Conservation (phyloP, 2,113 vertebrate species). For the Hippocampus barbouri region DNA sequence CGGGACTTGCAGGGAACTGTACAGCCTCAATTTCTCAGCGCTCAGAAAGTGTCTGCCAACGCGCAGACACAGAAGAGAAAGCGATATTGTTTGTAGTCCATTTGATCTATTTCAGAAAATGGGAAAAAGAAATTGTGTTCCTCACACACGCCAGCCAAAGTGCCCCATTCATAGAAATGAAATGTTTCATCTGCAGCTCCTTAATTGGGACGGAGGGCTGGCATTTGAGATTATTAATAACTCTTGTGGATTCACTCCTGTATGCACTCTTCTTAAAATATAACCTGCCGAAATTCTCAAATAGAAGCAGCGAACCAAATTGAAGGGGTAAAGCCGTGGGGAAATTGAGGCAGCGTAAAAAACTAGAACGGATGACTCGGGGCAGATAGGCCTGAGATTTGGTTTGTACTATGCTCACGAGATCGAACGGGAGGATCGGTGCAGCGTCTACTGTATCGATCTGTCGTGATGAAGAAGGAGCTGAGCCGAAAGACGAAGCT, state of each 20-base stretch:
- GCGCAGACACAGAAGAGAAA: slow-evolving; percentile 14
- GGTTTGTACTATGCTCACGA: no score
- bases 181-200: slow-evolving; percentile 35
- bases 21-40: background rate
- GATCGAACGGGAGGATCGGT: no score
- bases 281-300: slow-evolving; percentile 20
- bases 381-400: background rate
- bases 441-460: no score
- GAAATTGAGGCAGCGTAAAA: background rate
- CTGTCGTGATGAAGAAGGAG: no score
- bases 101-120: slow-evolving; percentile 60
- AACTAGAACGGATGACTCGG: background rate
- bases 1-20: slow-evolving; percentile 37
- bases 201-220: slow-evolving; percentile 44
- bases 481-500: no score
- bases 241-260: slow-evolving; percentile 21
- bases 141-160: slow-evolving; percentile 28
- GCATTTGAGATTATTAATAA: slow-evolving; percentile 43
- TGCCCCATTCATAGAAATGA: slow-evolving; percentile 44
- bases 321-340: background rate
- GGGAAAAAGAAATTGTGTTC: slow-evolving; percentile 41
- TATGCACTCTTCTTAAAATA: slow-evolving; percentile 18
- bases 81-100: slow-evolving; percentile 24
- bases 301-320: slow-evolving; percentile 20
- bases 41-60: slow-evolving; percentile 12